Base-by-base conservation (phyloP, 1,140 invertebrate genomes). In the Plectrocnemia conspersa region DNA sequence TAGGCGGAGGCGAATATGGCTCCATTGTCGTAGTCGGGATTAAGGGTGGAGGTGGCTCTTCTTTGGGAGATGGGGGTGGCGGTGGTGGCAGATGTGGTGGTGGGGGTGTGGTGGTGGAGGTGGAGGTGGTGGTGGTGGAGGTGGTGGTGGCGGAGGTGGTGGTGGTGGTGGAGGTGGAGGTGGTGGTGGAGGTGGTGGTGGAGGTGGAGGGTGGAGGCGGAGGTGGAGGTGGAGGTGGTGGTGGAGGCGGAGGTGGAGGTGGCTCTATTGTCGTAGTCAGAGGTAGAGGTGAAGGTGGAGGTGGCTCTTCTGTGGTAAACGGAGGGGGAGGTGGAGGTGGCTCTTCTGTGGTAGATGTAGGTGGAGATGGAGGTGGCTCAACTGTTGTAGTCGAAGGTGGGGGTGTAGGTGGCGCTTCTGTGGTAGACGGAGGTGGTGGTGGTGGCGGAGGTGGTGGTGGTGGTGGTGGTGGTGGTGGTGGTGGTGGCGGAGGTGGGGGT, bases 361-460 rank as follows among this genome's bases (percentile, higher is more conserved):
- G 15, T n/a, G 42, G 42, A 45, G 42, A 11, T 45, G 42, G 42
- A 21, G 42, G 16, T 45, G 27, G 27, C n/a, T n/a, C 27, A 35
- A 23, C 32, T 16, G 24, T 11, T 16, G 19, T 47, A 3, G 40
- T 35, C 18, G 4, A 10, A 21, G 40, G 15, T 42, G 40, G 11
- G 7, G 40, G 11, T 42, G 4, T 18, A 23, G 22, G 1, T 38
- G 25, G 10, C 4, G 13, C 4, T n/a, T 1, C 7, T 16, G 46
- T 2, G 13, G 7, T 5, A 3, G 46, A n/a, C 13, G 23, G 19
- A 29, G 3, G 6, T 16, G 25, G 4, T 3, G 5, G 4, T 42
- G 11, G 40, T 23, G 11, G 10, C 22, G 15, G 40, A 7, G 3
- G 22, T 42, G 18, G 40, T 42, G 18, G 22, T 42, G 15, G 40